phyloP scores from a whole-genome alignment of 2,113 vertebrate species.

The Boleophthalmus pectinirostris region DNA sequence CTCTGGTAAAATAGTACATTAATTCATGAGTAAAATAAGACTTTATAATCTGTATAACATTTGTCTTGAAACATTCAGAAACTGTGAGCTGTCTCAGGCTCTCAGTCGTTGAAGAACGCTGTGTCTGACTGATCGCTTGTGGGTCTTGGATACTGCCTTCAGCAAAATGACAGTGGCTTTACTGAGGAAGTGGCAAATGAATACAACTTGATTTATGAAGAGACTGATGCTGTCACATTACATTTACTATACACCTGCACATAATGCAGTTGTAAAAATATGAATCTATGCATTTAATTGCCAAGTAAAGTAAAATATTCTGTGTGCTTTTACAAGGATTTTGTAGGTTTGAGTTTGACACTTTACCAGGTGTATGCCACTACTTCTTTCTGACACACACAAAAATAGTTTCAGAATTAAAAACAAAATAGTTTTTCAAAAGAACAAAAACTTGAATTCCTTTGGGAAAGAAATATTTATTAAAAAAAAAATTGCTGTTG shows the following conservation, averaged over 20 bases:
- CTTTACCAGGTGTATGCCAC: too few species aligned
- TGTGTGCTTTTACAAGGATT: too few species aligned
- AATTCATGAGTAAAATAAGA: background rate
- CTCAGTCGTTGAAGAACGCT: background rate
- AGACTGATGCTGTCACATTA: background rate
- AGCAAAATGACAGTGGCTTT: constrained; percentile 6
- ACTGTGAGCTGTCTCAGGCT: background rate
- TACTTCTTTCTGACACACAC: too few species aligned
- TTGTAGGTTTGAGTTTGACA: too few species aligned
- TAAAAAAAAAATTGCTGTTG: too few species aligned
- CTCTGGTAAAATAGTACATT: background rate
- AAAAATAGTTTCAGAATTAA: too few species aligned
- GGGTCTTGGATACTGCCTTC: constrained; percentile 4
- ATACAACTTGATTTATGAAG: constrained; percentile 1
- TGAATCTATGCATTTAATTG: background rate
- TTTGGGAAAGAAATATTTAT: too few species aligned
- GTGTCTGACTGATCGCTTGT: background rate
- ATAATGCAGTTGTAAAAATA: background rate
- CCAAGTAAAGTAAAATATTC: background rate
- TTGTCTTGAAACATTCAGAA: background rate
- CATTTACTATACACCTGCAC: background rate
- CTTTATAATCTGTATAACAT: background rate
- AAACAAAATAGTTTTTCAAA: too few species aligned
- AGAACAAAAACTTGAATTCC: too few species aligned
- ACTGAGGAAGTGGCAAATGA: background rate